A percentile compares a stretch with the other conserved stretches of the same genome.
These are phyloP conservation scores for Telmatherina bonti DNA, from an alignment of 2,797 vertebrate genomes.

Conservation along the genomic window DNA sequence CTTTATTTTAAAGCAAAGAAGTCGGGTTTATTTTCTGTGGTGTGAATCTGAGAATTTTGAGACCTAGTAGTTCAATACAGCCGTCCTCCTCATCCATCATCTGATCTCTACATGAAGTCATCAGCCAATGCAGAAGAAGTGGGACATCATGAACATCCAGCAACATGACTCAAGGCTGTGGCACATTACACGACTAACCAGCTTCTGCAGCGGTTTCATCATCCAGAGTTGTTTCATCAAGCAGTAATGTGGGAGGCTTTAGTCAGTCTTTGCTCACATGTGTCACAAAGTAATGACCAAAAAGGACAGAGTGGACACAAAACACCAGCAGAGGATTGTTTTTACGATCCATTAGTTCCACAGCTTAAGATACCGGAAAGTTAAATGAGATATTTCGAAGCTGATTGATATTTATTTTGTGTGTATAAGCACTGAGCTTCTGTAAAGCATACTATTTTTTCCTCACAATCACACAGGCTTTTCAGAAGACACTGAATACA, in stretches of 20 bases:
- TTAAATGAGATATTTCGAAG: conserved; percentile 48
- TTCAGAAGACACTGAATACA: conserved; percentile 15
- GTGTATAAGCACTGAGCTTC: conserved; percentile 15
- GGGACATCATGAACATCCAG: conserved; percentile 57
- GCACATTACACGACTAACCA: conserved; percentile 29
- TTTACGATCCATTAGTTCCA: conserved; percentile 67
- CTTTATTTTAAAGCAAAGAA: conserved; percentile 44
- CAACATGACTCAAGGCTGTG: conserved; percentile 65
- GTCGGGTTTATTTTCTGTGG: conserved; percentile 42
- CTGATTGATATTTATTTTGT: conserved; percentile 43
- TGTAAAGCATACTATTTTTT: conserved; percentile 30
- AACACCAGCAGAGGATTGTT: conserved; percentile 64
- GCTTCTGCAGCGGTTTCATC: conserved; percentile 56
- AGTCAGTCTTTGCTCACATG: conserved; percentile 53
- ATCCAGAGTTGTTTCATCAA: conserved; percentile 47
- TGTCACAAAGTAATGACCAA: conserved; percentile 59
- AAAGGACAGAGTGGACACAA: conserved; percentile 57
- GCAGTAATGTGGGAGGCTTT: conserved; percentile 47
- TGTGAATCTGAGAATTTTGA: conserved; percentile 13
- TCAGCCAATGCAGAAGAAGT: conserved; percentile 60
- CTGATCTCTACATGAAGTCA: conserved; percentile 66
- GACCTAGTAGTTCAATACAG: conserved; percentile 47
- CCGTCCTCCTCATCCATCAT: conserved; percentile 37
- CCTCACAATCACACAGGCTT: conserved; percentile 19
- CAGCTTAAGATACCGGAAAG: conserved; percentile 45